Conservation (phyloP, 2,113 vertebrate species). For the Eclectus roratus region DNA sequence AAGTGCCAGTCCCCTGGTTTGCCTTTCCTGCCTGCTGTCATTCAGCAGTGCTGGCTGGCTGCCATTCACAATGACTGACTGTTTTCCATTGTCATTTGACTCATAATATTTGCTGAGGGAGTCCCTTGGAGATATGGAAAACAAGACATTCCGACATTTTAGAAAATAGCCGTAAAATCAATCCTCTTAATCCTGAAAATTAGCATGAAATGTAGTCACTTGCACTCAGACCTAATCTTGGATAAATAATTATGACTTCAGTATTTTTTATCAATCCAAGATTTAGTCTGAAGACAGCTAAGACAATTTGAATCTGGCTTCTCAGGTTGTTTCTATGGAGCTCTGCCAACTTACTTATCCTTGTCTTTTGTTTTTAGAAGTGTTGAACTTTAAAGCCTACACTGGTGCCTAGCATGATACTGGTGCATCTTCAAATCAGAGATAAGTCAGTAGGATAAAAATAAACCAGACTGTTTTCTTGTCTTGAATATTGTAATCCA, state of each 20-base stretch:
- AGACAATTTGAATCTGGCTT: neutral
- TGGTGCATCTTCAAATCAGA: neutral
- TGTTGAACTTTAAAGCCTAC: neutral
- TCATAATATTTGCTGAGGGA: neutral
- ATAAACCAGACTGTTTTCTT: neutral
- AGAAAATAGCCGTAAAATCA: neutral
- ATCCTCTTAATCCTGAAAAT: neutral
- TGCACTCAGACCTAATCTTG: neutral
- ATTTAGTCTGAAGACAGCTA: neutral
- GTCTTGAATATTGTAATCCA: neutral
- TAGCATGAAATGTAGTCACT: neutral
- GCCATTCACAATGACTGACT: neutral
- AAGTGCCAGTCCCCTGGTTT: neutral
- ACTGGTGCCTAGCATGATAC: neutral
- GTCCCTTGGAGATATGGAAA: neutral
- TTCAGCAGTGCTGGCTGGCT: neutral
- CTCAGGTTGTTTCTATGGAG: neutral
- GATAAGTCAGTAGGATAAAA: neutral
- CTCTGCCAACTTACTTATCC: neutral
- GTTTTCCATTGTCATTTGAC: neutral
- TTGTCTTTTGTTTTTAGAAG: neutral
- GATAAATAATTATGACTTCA: neutral
- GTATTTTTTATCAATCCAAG: neutral
- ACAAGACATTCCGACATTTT: neutral
- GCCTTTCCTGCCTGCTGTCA: neutral